Conservation (phyloP, 2,797 vertebrate genomes). For the Mormyrops boulengeri region DNA sequence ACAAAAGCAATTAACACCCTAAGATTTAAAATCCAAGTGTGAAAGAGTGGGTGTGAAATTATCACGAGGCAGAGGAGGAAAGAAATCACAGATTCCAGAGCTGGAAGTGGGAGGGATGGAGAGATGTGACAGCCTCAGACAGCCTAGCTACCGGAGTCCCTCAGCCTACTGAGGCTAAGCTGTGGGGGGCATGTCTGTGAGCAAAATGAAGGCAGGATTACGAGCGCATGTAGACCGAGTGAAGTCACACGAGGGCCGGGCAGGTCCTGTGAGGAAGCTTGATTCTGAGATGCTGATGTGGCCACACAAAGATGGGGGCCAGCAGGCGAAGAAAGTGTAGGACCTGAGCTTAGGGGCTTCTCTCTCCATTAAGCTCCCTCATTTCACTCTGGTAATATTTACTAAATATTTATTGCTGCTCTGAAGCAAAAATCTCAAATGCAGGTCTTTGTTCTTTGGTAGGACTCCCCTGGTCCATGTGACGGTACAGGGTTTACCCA, state of each 20-base stretch:
- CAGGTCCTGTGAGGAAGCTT: background rate
- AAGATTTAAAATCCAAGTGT: background rate
- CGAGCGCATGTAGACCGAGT: background rate
- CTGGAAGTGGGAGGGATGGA: background rate
- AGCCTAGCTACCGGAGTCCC: background rate
- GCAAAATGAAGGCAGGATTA: background rate
- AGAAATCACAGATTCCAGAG: background rate
- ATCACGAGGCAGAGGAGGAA: background rate
- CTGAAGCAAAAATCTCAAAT: no score
- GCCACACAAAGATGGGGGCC: background rate
- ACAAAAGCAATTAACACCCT: constrained; percentile 5
- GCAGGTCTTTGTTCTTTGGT: background rate
- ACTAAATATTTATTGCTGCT: background rate
- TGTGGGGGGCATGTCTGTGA: background rate
- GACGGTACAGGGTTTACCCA: background rate
- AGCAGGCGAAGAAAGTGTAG: background rate
- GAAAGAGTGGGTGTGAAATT: background rate
- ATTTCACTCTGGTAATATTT: background rate
- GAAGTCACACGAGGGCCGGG: background rate
- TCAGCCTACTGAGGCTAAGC: background rate
- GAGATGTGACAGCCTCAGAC: background rate
- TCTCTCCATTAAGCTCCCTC: background rate
- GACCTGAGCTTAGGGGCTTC: background rate
- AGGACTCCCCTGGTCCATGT: background rate
- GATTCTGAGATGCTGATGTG: background rate